Percentiles rank a stretch among this genome's conserved stretches.
phyloP scores from a whole-genome alignment of 37 sponge, comb jelly and placozoan genomes.

The Geodia barretti region DNA sequence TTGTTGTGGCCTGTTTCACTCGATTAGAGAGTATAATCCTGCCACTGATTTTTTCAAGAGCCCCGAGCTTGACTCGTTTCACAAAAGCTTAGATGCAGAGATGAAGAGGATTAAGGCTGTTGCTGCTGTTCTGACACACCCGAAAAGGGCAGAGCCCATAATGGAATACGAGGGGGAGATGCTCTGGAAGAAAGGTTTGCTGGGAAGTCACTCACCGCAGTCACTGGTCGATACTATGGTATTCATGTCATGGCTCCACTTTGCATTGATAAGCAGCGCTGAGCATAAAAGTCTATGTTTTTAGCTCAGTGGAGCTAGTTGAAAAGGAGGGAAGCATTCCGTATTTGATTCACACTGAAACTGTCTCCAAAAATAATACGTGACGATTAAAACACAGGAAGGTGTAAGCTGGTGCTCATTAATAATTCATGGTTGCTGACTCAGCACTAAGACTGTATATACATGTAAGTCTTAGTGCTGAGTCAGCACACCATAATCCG shows the following conservation, averaged over 20 bases:
- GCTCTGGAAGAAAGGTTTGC: not conserved
- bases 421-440: too few species aligned
- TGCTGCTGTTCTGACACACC: not conserved
- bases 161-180: not conserved
- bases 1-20: not conserved
- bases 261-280: slow-evolving; percentile 6
- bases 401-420: too few species aligned
- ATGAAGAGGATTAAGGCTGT: not conserved
- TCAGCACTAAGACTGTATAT: too few species aligned
- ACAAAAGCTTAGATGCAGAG: not conserved
- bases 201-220: not conserved
- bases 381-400: slow-evolving; percentile 31
- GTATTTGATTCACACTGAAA: slow-evolving; percentile 16
- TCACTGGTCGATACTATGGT: not conserved
- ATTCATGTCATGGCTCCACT: not conserved
- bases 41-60: not conserved
- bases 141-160: not conserved
- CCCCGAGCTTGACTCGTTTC: not conserved
- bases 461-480: too few species aligned
- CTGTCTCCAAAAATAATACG: slow-evolving; percentile 21
- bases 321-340: slow-evolving; percentile 8
- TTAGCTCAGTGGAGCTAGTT: slow-evolving; percentile 17
- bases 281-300: slow-evolving; percentile 36
- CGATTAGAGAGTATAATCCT: not conserved
- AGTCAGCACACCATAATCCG: too few species aligned